phyloP scores from a whole-genome alignment of 2,797 vertebrate species.

The Pseudomugil tenellus region DNA sequence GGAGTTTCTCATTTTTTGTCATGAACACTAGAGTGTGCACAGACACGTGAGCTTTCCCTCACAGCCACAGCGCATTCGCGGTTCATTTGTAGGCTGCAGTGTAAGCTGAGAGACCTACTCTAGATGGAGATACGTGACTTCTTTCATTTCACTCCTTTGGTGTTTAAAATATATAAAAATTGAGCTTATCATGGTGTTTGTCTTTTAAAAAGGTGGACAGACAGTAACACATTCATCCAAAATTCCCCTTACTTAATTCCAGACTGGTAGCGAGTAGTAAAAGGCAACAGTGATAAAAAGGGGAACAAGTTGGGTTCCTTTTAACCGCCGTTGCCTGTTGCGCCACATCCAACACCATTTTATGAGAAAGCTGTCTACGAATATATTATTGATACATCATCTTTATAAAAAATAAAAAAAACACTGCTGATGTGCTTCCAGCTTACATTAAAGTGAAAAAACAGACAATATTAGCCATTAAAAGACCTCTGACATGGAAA shows the following conservation, averaged over 20 bases:
- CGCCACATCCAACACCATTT: constrained; percentile 2
- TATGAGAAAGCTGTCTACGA: background rate
- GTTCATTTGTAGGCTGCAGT: constrained; percentile 36
- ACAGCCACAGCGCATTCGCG: constrained; percentile 33
- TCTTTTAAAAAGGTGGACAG: constrained; percentile 46
- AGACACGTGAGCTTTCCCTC: constrained; percentile 61
- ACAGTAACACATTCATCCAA: constrained; percentile 65
- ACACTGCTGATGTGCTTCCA: background rate
- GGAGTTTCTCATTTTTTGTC: constrained; percentile 63
- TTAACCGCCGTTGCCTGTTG: constrained; percentile 26
- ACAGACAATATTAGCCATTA: constrained; percentile 15
- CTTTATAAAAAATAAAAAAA: background rate
- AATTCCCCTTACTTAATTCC: constrained; percentile 34
- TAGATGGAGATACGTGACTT: background rate
- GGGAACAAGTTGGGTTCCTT: constrained; percentile 47
- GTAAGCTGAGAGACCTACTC: background rate
- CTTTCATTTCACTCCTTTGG: constrained; percentile 10
- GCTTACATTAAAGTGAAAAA: constrained; percentile 1
- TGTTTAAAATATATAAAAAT: constrained; percentile 24
- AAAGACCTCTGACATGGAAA: constrained; percentile 21
- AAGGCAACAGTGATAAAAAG: constrained; percentile 40
- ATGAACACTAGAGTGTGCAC: constrained; percentile 64
- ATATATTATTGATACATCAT: background rate
- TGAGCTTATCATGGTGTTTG: constrained; percentile 22
- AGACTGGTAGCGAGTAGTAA: constrained; percentile 33